These are phyloP conservation scores for Amphilophus citrinellus DNA, from an alignment of 2,113 vertebrate species.

Conservation along the genomic window DNA sequence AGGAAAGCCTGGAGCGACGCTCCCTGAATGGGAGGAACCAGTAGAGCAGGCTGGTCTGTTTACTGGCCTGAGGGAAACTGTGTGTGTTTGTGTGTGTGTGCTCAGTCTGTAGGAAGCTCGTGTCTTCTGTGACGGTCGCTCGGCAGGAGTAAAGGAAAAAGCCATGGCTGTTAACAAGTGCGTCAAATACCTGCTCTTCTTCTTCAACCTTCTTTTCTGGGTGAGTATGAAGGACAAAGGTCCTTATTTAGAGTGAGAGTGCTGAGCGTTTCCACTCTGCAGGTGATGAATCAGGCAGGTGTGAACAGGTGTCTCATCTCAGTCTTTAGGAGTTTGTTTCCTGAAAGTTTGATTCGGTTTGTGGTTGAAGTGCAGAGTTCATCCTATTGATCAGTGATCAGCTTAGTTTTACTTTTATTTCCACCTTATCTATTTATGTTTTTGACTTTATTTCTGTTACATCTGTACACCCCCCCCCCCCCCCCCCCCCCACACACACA, in stretches of 20 bases:
- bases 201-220: slow-evolving; percentile 94
- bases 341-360: neutral
- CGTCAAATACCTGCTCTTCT: slow-evolving; percentile 89
- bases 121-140: neutral
- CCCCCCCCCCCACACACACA: too few relatives aligned
- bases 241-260: too few relatives aligned
- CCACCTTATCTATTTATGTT: too few relatives aligned
- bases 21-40: slow-evolving; percentile 1
- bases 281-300: neutral
- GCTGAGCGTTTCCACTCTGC: too few relatives aligned
- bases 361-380: neutral
- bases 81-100: neutral
- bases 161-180: slow-evolving; percentile 88
- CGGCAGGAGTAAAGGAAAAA: neutral
- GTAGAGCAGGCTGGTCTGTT: slow-evolving; percentile 20
- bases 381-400: neutral
- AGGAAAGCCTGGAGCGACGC: neutral
- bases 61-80: neutral
- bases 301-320: neutral
- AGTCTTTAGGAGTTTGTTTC: neutral
- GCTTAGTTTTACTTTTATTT: too few relatives aligned
- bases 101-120: neutral
- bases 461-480: too few relatives aligned
- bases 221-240: slow-evolving; percentile 77
- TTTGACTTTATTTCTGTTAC: too few relatives aligned